A percentile compares a stretch with the other conserved stretches of the same genome.
Evolutionary conservation across 30 jellyfish, hydroid and myxozoan genomes (phyloP).

Genomic region (Calvadosia cruxmelitensis): DNA sequence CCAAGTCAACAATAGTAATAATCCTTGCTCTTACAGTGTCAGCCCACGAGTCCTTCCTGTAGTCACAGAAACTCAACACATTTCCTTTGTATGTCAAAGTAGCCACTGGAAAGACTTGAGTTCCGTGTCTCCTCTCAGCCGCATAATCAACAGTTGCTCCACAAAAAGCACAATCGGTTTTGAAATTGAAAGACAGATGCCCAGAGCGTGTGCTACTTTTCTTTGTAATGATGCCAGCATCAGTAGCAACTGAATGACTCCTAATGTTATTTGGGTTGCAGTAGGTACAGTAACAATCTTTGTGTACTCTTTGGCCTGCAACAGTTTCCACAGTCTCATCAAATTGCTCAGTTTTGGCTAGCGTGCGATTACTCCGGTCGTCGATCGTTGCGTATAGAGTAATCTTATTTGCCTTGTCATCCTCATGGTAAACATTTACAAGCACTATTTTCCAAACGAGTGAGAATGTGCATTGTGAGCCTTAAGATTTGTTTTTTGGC

Average conservation of each 20-base stretch:
- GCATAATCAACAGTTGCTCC: conserved; percentile 22
- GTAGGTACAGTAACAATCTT: conserved; percentile 16
- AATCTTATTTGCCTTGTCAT: too few species aligned
- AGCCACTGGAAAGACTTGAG: too few species aligned
- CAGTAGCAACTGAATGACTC: conserved; percentile 17
- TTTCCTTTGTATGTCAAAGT: conserved; percentile 16
- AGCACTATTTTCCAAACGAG: too few species aligned
- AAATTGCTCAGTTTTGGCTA: too few species aligned
- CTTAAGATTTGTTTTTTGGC: too few species aligned
- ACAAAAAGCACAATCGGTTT: conserved; percentile 24
- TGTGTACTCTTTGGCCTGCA: conserved; percentile 34
- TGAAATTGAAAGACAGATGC: conserved; percentile 22
- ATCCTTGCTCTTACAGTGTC: conserved; percentile 13
- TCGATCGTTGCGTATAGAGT: too few species aligned
- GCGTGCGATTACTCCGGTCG: too few species aligned
- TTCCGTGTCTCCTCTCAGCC: too few species aligned
- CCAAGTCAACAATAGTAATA: conserved; percentile 17
- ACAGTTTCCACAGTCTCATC: too few species aligned
- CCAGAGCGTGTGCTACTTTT: conserved; percentile 14
- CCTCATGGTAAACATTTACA: too few species aligned
- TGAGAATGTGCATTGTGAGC: too few species aligned
- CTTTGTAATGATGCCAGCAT: conserved; percentile 5
- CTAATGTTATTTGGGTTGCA: conserved; percentile 25
- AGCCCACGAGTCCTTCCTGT: conserved; percentile 24
- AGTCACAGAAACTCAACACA: conserved; percentile 9